phyloP scores from a whole-genome alignment of 2,113 vertebrate species.

The Thunnus maccoyii region DNA sequence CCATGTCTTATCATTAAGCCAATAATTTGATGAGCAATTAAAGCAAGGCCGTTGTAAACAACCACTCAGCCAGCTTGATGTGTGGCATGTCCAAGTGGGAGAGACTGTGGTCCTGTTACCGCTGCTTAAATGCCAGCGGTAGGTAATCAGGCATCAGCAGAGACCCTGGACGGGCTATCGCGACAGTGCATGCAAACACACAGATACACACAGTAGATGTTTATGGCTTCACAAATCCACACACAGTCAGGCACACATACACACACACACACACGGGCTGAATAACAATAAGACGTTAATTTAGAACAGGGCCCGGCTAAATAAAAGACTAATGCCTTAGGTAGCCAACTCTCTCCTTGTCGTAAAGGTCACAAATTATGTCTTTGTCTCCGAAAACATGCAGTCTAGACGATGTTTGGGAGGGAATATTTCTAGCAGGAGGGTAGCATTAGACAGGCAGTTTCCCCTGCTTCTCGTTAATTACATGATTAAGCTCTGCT shows the following conservation, averaged over 20 bases:
- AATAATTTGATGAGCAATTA: conserved; percentile 77
- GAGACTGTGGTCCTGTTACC: conserved; percentile 33
- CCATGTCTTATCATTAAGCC: conserved; percentile 59
- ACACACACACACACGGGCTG: background rate
- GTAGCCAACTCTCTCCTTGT: conserved; percentile 53
- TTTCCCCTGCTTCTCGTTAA: conserved; percentile 60
- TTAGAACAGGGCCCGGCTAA: conserved; percentile 39
- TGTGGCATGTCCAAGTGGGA: conserved; percentile 32
- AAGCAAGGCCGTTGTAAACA: conserved; percentile 59
- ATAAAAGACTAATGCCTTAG: conserved; percentile 61
- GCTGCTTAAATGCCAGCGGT: conserved; percentile 56
- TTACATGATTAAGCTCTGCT: conserved; percentile 74
- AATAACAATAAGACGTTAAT: conserved; percentile 61
- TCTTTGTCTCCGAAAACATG: conserved; percentile 59
- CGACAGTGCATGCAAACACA: conserved; percentile 19
- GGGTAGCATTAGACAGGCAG: conserved; percentile 33
- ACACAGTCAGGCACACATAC: background rate
- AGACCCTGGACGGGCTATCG: conserved; percentile 24
- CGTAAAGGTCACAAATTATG: conserved; percentile 75
- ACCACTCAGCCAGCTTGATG: conserved; percentile 51
- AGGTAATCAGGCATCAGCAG: conserved; percentile 60
- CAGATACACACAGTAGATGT: conserved; percentile 8
- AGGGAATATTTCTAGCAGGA: conserved; percentile 43
- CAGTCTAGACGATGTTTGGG: conserved; percentile 54
- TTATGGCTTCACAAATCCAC: conserved; percentile 8